These are phyloP conservation scores for Conops quadrifasciatus DNA, from an alignment of 2,888 invertebrate genomes.

Conservation along the genomic window DNA sequence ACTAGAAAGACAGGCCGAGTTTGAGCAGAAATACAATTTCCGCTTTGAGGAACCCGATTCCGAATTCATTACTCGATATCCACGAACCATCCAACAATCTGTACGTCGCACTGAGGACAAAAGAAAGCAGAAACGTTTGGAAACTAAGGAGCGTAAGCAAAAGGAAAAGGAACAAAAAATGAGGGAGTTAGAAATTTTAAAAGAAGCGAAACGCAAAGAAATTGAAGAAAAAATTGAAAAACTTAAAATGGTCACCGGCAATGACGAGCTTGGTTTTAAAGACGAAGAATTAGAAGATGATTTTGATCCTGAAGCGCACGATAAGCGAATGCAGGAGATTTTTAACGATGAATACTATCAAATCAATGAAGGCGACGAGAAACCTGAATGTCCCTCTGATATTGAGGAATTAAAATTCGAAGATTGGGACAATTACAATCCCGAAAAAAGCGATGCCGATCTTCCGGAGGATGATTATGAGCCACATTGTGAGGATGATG, in stretches of 20 bases:
- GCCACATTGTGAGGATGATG: slow-evolving; percentile 80
- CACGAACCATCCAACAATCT: slow-evolving; percentile 85
- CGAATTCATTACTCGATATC: slow-evolving; percentile 91
- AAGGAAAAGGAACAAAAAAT: slow-evolving; percentile 81
- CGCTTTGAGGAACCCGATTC: slow-evolving; percentile 96
- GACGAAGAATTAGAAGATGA: slow-evolving; percentile 87
- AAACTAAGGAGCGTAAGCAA: slow-evolving; percentile 77
- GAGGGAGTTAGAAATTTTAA: slow-evolving; percentile 87
- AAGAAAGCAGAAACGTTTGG: slow-evolving; percentile 80
- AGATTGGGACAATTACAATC: slow-evolving; percentile 64
- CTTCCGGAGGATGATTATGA: slow-evolving; percentile 68
- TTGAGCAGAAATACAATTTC: slow-evolving; percentile 95
- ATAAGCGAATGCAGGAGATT: slow-evolving; percentile 83
- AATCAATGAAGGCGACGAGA: slow-evolving; percentile 73
- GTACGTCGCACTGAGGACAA: slow-evolving; percentile 82
- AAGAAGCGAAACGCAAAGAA: slow-evolving; percentile 87
- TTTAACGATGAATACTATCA: slow-evolving; percentile 90
- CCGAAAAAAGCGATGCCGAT: slow-evolving; percentile 70
- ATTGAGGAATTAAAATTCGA: slow-evolving; percentile 70
- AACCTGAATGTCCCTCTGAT: slow-evolving; percentile 83
- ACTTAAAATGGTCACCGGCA: slow-evolving; percentile 88
- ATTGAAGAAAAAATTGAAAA: slow-evolving; percentile 88
- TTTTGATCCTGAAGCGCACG: slow-evolving; percentile 90
- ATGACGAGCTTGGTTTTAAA: slow-evolving; percentile 69
- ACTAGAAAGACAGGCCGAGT: slow-evolving; percentile 85